Percentiles rank a stretch among this genome's conserved stretches.
Evolutionary conservation across 2,797 vertebrate genomes (phyloP).

Genomic region (Eulemur mongoz): DNA sequence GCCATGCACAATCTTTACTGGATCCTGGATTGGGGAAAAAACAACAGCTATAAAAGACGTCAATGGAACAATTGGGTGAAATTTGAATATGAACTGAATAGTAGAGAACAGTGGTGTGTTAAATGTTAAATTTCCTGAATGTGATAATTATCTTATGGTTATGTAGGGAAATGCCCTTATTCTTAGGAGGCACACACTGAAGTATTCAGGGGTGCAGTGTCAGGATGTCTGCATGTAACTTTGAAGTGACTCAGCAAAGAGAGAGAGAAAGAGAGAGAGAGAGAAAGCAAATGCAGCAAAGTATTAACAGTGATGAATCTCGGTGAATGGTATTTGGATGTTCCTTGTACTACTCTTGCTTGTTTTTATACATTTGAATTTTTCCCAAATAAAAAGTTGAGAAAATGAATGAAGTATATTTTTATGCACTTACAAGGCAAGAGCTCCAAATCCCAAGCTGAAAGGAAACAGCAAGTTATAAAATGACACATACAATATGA

Average conservation of each 20-base stretch:
- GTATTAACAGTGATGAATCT: not conserved
- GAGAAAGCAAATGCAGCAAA: not conserved
- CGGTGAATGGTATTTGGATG: not conserved
- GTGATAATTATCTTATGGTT: not conserved
- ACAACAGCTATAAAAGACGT: not conserved
- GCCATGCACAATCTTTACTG: not conserved
- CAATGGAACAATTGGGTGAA: not conserved
- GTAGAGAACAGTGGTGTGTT: not conserved
- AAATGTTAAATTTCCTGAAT: not conserved
- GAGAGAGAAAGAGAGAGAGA: not conserved
- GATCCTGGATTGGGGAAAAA: not conserved
- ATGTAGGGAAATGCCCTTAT: not conserved
- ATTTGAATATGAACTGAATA: not conserved
- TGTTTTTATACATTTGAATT: not conserved
- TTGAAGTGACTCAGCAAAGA: not conserved
- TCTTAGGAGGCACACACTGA: not conserved
- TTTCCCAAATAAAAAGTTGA: not conserved
- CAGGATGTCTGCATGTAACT: not conserved
- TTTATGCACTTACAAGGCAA: not conserved
- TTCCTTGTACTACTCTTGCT: not conserved
- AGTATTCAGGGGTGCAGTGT: not conserved
- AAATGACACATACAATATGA: not conserved
- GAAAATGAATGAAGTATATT: not conserved
- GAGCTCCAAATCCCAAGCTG: not conserved
- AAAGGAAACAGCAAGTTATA: not conserved